A percentile compares a stretch with the other conserved stretches of the same genome.
phyloP scores from a whole-genome alignment of 2,797 vertebrate genomes.

The Enteromius thamalakanensis region DNA sequence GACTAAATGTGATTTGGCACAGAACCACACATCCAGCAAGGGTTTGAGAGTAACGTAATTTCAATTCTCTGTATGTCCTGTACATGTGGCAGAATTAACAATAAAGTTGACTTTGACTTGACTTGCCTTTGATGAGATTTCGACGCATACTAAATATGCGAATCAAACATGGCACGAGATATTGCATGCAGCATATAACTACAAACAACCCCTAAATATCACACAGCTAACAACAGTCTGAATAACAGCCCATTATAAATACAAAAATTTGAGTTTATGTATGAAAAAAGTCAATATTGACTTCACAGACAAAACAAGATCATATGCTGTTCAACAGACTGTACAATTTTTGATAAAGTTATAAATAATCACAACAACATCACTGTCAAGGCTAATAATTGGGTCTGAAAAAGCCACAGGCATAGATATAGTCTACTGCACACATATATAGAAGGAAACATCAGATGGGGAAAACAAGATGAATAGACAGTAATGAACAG shows the following conservation, averaged over 20 bases:
- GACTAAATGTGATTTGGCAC: neutral
- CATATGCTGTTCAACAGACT: neutral
- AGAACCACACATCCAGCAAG: neutral
- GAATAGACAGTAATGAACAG: conserved; percentile 12
- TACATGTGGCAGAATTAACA: too few species aligned
- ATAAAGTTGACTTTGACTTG: too few species aligned
- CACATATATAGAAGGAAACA: neutral
- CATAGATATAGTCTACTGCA: neutral
- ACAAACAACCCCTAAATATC: neutral
- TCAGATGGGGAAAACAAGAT: neutral
- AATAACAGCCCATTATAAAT: neutral
- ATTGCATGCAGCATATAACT: neutral
- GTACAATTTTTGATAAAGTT: neutral
- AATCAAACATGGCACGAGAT: neutral
- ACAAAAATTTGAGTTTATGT: neutral
- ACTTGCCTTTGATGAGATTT: neutral
- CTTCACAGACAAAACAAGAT: conserved; percentile 9
- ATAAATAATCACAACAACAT: neutral
- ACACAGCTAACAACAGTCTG: neutral
- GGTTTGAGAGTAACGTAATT: too few species aligned
- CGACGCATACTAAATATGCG: neutral
- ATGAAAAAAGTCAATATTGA: neutral
- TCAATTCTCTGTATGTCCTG: too few species aligned
- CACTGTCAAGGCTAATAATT: neutral
- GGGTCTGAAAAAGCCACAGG: neutral